Evolutionary conservation across 2,888 invertebrate genomes (phyloP).

Genomic region (Drosophila aldrichi): DNA sequence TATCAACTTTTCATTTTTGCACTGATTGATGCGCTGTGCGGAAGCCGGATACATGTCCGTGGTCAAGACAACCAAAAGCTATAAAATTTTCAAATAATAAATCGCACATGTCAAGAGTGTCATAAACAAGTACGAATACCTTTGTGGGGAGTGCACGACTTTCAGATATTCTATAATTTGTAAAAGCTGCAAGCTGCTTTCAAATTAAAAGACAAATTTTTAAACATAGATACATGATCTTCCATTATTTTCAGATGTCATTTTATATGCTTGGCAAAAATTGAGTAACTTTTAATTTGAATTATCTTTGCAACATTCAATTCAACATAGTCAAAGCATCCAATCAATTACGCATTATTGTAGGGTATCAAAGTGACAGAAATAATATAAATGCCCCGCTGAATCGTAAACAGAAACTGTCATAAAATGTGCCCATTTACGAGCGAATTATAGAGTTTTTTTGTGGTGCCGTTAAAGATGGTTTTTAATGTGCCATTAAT

Average conservation of each 20-base stretch:
- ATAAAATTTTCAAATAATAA: constrained; percentile 40
- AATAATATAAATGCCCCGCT: constrained; percentile 23
- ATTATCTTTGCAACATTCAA: background rate
- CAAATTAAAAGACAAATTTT: background rate
- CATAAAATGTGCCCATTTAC: constrained; percentile 63
- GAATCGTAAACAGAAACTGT: constrained; percentile 51
- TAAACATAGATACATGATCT: background rate
- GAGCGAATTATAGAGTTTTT: constrained; percentile 42
- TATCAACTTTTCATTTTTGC: background rate
- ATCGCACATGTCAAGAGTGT: constrained; percentile 34
- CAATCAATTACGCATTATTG: background rate
- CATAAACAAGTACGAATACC: constrained; percentile 1
- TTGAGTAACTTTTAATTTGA: background rate
- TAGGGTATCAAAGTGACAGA: constrained; percentile 7
- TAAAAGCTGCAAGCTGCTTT: too few relatives aligned
- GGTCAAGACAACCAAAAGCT: constrained; percentile 18
- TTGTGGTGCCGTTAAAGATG: constrained; percentile 38
- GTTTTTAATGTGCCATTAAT: constrained; percentile 49
- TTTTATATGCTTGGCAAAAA: background rate
- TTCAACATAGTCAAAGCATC: background rate
- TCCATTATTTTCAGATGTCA: background rate
- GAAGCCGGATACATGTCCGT: constrained; percentile 1
- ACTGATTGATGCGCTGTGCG: constrained; percentile 18
- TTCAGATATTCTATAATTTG: background rate
- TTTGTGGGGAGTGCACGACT: background rate